Percentiles rank a stretch among this genome's conserved stretches.
phyloP scores from a whole-genome alignment of 2,888 invertebrate species.

The Hemistola chrysoprasaria region DNA sequence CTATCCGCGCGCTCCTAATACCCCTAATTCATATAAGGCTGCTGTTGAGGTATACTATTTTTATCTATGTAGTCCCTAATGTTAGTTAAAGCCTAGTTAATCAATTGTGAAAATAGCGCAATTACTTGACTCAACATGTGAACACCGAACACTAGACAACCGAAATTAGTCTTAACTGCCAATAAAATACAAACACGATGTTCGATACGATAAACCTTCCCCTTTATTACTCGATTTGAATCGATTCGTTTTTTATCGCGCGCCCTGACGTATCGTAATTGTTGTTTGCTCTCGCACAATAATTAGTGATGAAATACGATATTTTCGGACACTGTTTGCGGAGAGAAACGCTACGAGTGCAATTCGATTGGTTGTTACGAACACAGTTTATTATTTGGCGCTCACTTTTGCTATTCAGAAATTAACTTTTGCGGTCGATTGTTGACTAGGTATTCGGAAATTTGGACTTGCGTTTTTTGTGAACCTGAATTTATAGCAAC shows the following conservation, averaged over 20 bases:
- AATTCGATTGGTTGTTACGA: slow-evolving; percentile 12
- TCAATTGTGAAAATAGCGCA: slow-evolving; percentile 4
- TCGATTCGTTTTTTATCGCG: slow-evolving; percentile 50
- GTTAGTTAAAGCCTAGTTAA: no score
- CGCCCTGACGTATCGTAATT: slow-evolving; percentile 60
- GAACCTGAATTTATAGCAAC: not conserved
- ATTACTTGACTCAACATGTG: slow-evolving; percentile 32
- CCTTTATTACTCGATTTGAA: slow-evolving; percentile 54
- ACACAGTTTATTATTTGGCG: slow-evolving; percentile 12
- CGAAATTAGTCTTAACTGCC: slow-evolving; percentile 63
- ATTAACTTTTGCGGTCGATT: slow-evolving; percentile 1
- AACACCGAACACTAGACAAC: slow-evolving; percentile 45
- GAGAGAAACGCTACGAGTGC: slow-evolving; percentile 26
- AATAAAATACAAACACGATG: slow-evolving; percentile 53
- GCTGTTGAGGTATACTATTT: no score
- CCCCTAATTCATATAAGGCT: no score
- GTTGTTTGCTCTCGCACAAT: slow-evolving; percentile 66
- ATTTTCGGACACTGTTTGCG: slow-evolving; percentile 55
- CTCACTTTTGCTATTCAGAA: slow-evolving; percentile 8
- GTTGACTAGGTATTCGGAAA: slow-evolving; percentile 3
- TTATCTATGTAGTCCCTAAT: no score
- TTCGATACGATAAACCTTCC: slow-evolving; percentile 53
- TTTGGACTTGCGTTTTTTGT: slow-evolving; percentile 1
- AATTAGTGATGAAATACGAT: slow-evolving; percentile 74
- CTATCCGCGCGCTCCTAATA: no score